Evolutionary conservation across 1,140 invertebrate species (phyloP).

Genomic region (Coptotermes formosanus): DNA sequence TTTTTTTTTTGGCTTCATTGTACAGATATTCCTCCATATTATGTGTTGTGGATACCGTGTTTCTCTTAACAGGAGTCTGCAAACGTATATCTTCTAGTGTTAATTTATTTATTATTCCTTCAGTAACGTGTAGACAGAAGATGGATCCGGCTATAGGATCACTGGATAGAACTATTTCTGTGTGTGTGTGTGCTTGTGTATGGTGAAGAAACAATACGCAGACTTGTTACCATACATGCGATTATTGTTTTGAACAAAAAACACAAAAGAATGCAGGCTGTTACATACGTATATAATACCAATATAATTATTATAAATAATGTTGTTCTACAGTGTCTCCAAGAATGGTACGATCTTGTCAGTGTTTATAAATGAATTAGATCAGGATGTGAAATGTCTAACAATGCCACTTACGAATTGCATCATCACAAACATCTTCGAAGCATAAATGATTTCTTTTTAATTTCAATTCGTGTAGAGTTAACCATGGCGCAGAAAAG

Average conservation of each 20-base stretch:
- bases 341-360: background rate
- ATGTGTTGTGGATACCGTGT: background rate
- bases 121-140: background rate
- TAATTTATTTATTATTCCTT: background rate
- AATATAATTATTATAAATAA: conserved; percentile 6
- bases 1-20: background rate
- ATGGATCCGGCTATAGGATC: background rate
- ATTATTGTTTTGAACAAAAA: background rate
- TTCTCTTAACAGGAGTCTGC: background rate
- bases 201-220: no score
- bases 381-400: background rate
- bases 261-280: background rate
- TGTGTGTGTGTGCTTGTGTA: background rate
- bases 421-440: background rate
- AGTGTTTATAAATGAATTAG: conserved; percentile 3
- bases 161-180: background rate
- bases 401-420: background rate
- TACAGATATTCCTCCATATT: background rate
- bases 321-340: background rate
- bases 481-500: background rate
- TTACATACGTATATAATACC: background rate
- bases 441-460: background rate
- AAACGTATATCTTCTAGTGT: background rate
- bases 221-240: no score
- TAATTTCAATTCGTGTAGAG: background rate